These are phyloP conservation scores for Barypeithes pellucidus DNA, from an alignment of 2,888 invertebrate species.

Conservation along the genomic window DNA sequence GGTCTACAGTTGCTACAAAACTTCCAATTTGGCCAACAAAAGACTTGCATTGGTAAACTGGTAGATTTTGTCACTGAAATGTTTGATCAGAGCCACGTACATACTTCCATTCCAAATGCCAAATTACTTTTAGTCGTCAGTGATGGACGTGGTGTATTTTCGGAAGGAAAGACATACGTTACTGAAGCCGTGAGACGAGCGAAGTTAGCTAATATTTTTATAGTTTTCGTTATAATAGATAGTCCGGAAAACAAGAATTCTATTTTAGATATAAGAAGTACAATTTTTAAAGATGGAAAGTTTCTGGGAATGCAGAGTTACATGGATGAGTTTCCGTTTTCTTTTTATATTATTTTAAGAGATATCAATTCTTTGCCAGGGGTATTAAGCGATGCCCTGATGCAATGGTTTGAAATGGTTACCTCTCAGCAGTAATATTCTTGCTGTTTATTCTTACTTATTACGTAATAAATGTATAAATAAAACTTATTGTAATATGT, in stretches of 20 bases:
- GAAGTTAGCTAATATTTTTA: slow-evolving; percentile 87
- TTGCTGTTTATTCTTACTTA: not conserved
- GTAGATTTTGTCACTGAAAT: slow-evolving; percentile 85
- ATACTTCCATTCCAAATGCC: slow-evolving; percentile 77
- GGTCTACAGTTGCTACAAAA: slow-evolving; percentile 87
- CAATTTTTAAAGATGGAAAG: slow-evolving; percentile 78
- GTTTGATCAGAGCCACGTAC: slow-evolving; percentile 71
- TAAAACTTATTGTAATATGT: not conserved
- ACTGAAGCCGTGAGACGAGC: slow-evolving; percentile 86
- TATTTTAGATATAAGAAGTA: slow-evolving; percentile 90
- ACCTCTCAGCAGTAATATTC: slow-evolving; percentile 39
- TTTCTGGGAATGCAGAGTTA: slow-evolving; percentile 83
- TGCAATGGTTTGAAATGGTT: slow-evolving; percentile 99
- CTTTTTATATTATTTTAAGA: slow-evolving; percentile 95
- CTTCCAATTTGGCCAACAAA: slow-evolving; percentile 90
- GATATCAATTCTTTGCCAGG: slow-evolving; percentile 91
- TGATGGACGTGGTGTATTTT: slow-evolving; percentile 95
- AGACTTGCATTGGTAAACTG: slow-evolving; percentile 89
- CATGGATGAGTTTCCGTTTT: slow-evolving; percentile 97
- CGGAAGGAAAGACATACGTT: slow-evolving; percentile 87
- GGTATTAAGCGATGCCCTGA: slow-evolving; percentile 94
- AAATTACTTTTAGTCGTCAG: slow-evolving; percentile 94
- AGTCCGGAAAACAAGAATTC: slow-evolving; percentile 95
- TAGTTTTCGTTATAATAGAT: slow-evolving; percentile 96
- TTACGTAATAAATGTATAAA: not conserved